These are phyloP conservation scores for Pedicia rivosa DNA, from an alignment of 2,888 invertebrate genomes.

Conservation along the genomic window DNA sequence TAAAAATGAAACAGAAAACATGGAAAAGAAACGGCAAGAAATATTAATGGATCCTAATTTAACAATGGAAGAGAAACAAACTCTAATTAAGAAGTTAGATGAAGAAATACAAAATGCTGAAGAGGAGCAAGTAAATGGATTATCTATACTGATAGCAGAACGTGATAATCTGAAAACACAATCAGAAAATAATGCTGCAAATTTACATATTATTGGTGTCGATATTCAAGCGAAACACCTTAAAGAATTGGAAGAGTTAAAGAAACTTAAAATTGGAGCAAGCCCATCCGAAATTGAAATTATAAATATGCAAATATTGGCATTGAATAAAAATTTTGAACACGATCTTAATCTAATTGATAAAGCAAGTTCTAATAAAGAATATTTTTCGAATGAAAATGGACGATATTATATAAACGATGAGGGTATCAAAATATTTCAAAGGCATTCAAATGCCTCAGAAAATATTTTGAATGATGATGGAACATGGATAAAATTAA, in stretches of 20 bases:
- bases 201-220: background rate
- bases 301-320: background rate
- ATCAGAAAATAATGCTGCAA: background rate
- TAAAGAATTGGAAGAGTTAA: background rate
- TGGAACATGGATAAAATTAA: background rate
- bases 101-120: background rate
- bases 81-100: background rate
- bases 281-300: background rate
- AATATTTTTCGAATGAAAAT: background rate
- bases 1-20: background rate
- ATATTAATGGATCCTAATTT: slow-evolving; percentile 1
- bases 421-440: background rate
- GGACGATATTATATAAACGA: slow-evolving; percentile 3
- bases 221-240: background rate
- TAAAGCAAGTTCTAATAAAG: background rate
- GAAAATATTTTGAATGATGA: background rate
- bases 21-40: background rate
- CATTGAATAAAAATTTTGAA: background rate
- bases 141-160: background rate
- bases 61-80: background rate
- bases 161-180: background rate
- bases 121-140: background rate
- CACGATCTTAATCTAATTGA: background rate
- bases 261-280: slow-evolving; percentile 1
- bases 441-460: slow-evolving; percentile 2